phyloP scores from a whole-genome alignment of 2,888 invertebrate species.

The Leptinotarsa tumamoca region DNA sequence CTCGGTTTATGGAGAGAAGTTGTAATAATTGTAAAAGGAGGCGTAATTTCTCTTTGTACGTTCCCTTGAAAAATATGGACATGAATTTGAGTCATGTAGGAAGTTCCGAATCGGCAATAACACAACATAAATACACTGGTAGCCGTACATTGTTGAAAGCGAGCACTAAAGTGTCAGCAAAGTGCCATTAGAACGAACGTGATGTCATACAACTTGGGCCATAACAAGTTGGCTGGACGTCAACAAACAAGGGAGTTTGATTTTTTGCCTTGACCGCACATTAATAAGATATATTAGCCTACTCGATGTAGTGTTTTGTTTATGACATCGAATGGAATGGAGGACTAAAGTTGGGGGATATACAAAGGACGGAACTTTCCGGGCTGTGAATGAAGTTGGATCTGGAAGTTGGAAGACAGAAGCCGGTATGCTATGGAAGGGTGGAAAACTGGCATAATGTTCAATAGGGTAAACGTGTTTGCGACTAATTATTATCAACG shows the following conservation, averaged over 20 bases:
- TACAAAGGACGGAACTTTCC: slow-evolving; percentile 14
- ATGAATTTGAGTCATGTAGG: slow-evolving; percentile 13
- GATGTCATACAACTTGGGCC: slow-evolving; percentile 46
- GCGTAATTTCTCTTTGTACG: not conserved
- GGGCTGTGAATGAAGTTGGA: not conserved
- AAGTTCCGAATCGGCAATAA: slow-evolving; percentile 41
- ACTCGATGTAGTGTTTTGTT: slow-evolving; percentile 52
- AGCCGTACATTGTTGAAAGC: slow-evolving; percentile 42
- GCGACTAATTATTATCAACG: too few relatives aligned
- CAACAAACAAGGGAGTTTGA: slow-evolving; percentile 52
- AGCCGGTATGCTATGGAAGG: too few relatives aligned
- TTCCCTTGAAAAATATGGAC: not conserved
- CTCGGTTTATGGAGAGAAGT: not conserved
- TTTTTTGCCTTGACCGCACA: slow-evolving; percentile 50
- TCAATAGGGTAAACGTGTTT: too few relatives aligned
- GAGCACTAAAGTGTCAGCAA: slow-evolving; percentile 48
- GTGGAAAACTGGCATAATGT: too few relatives aligned
- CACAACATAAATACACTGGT: slow-evolving; percentile 41
- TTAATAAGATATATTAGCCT: slow-evolving; percentile 53
- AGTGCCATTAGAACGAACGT: slow-evolving; percentile 44
- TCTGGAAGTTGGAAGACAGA: slow-evolving; percentile 1
- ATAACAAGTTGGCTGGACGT: slow-evolving; percentile 51
- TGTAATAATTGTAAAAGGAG: not conserved
- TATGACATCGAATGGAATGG: slow-evolving; percentile 41
- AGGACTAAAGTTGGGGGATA: slow-evolving; percentile 32